Evolutionary conservation across 2,888 invertebrate genomes (phyloP).

Genomic region (Dorcus parallelipipedus): DNA sequence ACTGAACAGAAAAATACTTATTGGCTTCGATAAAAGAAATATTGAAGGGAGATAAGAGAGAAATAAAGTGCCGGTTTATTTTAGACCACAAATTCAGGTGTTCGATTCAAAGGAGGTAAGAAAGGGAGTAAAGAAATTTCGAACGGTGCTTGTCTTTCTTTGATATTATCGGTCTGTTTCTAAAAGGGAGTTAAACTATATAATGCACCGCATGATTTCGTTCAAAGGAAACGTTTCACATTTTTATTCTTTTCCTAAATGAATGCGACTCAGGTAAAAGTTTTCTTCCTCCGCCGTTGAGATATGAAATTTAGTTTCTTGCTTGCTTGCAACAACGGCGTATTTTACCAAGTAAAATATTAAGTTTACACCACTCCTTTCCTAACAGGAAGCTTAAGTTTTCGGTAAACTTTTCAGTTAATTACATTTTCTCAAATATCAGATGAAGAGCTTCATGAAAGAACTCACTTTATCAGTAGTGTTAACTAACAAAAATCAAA

Average conservation of each 20-base stretch:
- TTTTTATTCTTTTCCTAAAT: constrained; percentile 1
- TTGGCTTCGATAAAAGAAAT: constrained; percentile 37
- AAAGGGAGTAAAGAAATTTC: neutral
- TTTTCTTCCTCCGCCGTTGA: too few relatives aligned
- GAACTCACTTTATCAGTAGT: too few relatives aligned
- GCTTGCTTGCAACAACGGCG: too few relatives aligned
- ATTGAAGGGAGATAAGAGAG: constrained; percentile 35
- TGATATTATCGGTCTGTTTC: constrained; percentile 5
- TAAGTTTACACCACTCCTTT: neutral
- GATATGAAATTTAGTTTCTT: too few relatives aligned
- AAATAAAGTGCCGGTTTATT: constrained; percentile 30
- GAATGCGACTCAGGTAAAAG: neutral
- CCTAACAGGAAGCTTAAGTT: neutral
- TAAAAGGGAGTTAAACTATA: constrained; percentile 3
- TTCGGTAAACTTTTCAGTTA: neutral
- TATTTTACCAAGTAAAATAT: too few relatives aligned
- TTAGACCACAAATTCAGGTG: constrained; percentile 33
- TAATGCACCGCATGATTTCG: constrained; percentile 8
- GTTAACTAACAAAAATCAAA: too few relatives aligned
- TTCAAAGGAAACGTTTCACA: neutral
- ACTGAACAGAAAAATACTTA: constrained; percentile 27
- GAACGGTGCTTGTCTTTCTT: constrained; percentile 4
- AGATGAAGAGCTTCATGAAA: neutral
- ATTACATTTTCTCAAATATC: neutral
- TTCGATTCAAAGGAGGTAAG: constrained; percentile 19